A percentile compares a stretch with the other conserved stretches of the same genome.
Evolutionary conservation across 1,140 invertebrate genomes (phyloP).

Genomic region (Drosophila subobscura): DNA sequence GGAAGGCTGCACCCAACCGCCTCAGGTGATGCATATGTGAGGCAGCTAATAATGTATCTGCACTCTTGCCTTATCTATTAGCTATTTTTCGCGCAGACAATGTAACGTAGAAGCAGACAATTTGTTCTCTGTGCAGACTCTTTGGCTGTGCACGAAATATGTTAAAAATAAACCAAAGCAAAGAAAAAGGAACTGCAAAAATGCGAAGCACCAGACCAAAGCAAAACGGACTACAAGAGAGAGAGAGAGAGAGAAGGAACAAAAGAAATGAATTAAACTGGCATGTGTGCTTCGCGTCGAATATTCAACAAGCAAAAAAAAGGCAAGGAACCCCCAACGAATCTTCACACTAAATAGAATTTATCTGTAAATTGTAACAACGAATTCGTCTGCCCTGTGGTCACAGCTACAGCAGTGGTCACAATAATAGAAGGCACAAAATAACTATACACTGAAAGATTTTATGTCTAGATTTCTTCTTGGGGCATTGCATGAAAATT

Average conservation of each 20-base stretch:
- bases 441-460: no score
- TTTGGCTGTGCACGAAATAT: constrained; percentile 20
- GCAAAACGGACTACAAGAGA: constrained; percentile 32
- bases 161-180: constrained; percentile 67
- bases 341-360: constrained; percentile 46
- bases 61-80: constrained; percentile 15
- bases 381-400: constrained; percentile 13
- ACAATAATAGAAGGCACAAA: not conserved
- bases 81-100: constrained; percentile 14
- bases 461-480: no score
- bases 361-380: constrained; percentile 49
- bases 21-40: not conserved
- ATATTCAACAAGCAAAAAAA: constrained; percentile 35
- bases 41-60: constrained; percentile 12
- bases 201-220: constrained; percentile 61
- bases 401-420: not conserved
- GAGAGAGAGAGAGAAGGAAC: not conserved
- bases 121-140: constrained; percentile 33
- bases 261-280: constrained; percentile 4
- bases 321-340: constrained; percentile 21
- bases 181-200: constrained; percentile 41
- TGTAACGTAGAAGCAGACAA: constrained; percentile 21
- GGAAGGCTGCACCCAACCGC: not conserved
- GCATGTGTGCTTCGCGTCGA: constrained; percentile 11
- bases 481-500: no score